These are phyloP conservation scores for Iguana delicatissima DNA, from an alignment of 2,797 vertebrate species.

Conservation along the genomic window DNA sequence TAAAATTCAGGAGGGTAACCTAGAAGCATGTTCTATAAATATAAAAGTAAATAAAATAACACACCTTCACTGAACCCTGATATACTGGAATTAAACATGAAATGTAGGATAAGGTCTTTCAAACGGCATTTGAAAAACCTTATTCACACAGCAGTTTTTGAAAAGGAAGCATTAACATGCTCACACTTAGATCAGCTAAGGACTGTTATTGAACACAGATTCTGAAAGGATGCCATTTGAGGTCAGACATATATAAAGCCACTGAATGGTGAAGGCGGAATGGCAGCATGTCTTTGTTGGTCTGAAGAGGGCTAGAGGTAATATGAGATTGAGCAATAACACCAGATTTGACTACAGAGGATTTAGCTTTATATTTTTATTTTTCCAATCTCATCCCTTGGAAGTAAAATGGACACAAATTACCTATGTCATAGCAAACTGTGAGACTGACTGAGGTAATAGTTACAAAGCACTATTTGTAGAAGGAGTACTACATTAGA, in stretches of 20 bases:
- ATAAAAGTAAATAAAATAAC: not conserved
- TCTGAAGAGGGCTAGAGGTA: not conserved
- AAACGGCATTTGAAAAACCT: too few relatives aligned
- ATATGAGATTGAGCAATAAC: not conserved
- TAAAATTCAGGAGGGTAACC: too few relatives aligned
- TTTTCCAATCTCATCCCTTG: not conserved
- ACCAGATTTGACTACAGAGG: not conserved
- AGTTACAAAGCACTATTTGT: not conserved
- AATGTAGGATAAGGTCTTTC: not conserved
- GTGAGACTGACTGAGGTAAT: not conserved
- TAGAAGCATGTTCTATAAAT: not conserved
- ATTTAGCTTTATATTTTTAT: not conserved
- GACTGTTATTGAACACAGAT: not conserved
- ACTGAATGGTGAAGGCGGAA: not conserved
- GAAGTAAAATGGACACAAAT: not conserved
- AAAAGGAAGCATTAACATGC: not conserved
- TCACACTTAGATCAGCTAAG: not conserved
- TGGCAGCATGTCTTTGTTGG: too few relatives aligned
- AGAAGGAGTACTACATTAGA: not conserved
- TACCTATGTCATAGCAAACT: not conserved
- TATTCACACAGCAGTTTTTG: not conserved
- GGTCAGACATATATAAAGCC: not conserved
- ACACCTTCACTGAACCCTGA: not conserved
- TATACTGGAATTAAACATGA: not conserved
- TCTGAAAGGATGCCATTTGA: not conserved